Evolutionary conservation across 2,888 invertebrate species (phyloP), one percentile per base, ranked within the genome.

Genomic region (Baronia brevicornis): DNA sequence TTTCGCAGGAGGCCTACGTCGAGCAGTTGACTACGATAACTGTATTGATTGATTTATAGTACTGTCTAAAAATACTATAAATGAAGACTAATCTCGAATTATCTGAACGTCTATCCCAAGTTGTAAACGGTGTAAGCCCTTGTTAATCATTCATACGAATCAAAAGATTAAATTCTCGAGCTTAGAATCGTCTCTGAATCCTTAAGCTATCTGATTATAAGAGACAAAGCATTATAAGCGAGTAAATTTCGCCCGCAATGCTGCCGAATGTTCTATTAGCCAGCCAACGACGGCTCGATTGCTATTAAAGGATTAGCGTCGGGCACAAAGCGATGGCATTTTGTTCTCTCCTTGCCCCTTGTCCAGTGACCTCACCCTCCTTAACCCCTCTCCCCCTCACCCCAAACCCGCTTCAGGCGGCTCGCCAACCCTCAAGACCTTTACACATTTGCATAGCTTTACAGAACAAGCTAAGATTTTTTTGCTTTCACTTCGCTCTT

Each of bases 371-470:
- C 50, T 44, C 44, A 40, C 44, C 43, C 40, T 39, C 39, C 40
- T 30, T 35, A 39, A 46, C 43, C 34, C 38, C 44, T 52, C 55
- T 44, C 42, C 42, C 48, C 39, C 41, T 46, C 43, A 29, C 29
- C 42, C 54, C 54, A 47, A 48, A 50, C 44, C 37, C 29, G 44
- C 52, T 48, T 44, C 40, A 40, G 52, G 43, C 51, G 44, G 48
- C 51, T 44, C 49, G 38, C 44, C 57, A 60, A 63, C 72, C 75
- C 72, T 74, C 60, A 77, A 80, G 79, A 78, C 73, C 72, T 77
- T 74, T 66, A 65, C 65, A 73, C 69, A 82, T 82, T 82, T 82
- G 78, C 80, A 82, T 82, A 80, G 78, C 77, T 77, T 78, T 78
- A 60, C 59, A 46, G 39, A 36, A 37, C 61, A 43, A 46, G 70